A percentile compares a stretch with the other conserved stretches of the same genome.
Evolutionary conservation across 1,140 invertebrate species (phyloP).

Genomic region (Augochlora pura): DNA sequence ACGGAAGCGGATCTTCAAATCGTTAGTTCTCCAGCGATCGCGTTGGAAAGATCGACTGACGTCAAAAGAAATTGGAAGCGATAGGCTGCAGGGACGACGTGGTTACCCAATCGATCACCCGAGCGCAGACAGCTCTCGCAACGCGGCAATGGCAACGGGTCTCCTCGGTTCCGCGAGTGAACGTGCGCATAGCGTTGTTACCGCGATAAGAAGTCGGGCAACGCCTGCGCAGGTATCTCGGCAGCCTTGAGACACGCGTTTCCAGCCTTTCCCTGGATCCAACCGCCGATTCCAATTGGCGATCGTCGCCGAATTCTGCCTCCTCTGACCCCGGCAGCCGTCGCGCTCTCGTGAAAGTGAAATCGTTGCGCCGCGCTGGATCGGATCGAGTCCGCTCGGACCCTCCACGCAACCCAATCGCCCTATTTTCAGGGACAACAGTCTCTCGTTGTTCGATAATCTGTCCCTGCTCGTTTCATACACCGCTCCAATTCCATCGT

Average conservation of each 20-base stretch:
- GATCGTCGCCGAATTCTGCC: slow-evolving; percentile 46
- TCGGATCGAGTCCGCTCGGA: not conserved
- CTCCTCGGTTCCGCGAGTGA: slow-evolving; percentile 48
- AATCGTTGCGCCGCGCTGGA: slow-evolving; percentile 20
- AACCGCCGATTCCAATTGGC: slow-evolving; percentile 30
- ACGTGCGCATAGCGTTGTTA: slow-evolving; percentile 12
- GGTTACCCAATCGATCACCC: too few species aligned
- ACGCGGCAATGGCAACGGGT: not conserved
- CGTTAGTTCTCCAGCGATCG: not conserved
- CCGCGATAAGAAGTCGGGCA: slow-evolving; percentile 28
- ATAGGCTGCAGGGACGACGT: too few species aligned
- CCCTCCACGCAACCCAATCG: not conserved
- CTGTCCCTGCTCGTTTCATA: not conserved
- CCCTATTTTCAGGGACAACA: not conserved
- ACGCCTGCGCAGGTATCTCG: slow-evolving; percentile 34
- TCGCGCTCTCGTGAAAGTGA: slow-evolving; percentile 46
- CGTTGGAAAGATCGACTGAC: not conserved
- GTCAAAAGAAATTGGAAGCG: not conserved
- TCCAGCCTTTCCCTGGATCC: slow-evolving; percentile 49
- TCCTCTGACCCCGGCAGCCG: slow-evolving; percentile 15
- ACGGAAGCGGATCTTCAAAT: not conserved
- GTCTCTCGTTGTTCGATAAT: not conserved
- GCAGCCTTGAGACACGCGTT: slow-evolving; percentile 43
- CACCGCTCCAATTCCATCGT: not conserved
- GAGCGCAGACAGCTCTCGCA: not conserved